Base-by-base conservation (phyloP, 2,888 invertebrate genomes). In the Orchesellides sinensis region DNA sequence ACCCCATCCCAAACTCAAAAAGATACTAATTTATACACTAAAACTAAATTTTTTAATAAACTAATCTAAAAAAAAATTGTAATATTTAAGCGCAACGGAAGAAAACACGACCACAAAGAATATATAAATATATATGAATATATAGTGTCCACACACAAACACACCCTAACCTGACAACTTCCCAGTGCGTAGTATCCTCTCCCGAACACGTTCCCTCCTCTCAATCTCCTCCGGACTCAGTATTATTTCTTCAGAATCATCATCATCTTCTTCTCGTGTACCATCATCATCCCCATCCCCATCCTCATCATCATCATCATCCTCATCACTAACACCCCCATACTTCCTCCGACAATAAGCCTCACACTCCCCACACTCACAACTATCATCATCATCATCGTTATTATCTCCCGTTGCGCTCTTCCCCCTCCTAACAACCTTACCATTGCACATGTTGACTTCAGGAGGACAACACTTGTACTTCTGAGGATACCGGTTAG, bases 241-340 rank as follows among this genome's bases (percentile, higher is more conserved):
- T 8, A 8, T 40, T 17, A 77, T 79, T 8, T 79, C 86, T 14
- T 75, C 73, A 8, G 49, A 29, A 10, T 79, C 75, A n/a, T 69
- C 32, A 10, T 32, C 32, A 5, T 32, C 32, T 6, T 32, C 32
- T n/a, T n/a, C 8, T 92, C 91, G 10, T 91, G n/a, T n/a, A n/a
- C n/a, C 90, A 21, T 91, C 90, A 85, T 90, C 90, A 87, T 90
- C 89, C 6, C 91, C 89, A 25, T 91, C 90, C 90, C 92, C 92
- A 90, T 92, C 92, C 90, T 92, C 90, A 21, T 91, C 90, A 88
- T 91, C 90, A 83, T 90, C 89, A 14, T 90, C 89, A 1, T 90
- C 89, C 10, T 90, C 89, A 3, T 89, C 83, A 21, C 85, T 83
- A 47, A 78, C 87, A 6, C 80, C 83, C 2, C 63, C 72, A 25